A percentile compares a stretch with the other conserved stretches of the same genome.
phyloP scores from a whole-genome alignment of 2,888 invertebrate genomes.

The Parnassius glacialis region DNA sequence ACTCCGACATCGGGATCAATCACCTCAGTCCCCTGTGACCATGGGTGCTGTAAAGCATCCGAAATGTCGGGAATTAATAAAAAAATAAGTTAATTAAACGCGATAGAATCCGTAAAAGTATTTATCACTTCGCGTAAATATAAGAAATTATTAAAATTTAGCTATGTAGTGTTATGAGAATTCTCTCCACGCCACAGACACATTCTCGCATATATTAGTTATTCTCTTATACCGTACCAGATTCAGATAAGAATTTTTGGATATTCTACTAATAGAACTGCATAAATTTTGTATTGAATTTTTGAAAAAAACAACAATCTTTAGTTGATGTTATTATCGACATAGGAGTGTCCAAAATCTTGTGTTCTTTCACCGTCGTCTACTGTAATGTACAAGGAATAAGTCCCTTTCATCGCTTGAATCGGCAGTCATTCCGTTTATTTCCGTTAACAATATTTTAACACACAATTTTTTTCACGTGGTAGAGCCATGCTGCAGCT shows the following conservation, averaged over 20 bases:
- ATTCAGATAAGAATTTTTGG: neutral
- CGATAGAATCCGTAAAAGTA: no score
- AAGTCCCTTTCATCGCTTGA: neutral
- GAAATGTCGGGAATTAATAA: no score
- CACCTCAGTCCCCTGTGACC: no score
- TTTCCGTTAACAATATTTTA: neutral
- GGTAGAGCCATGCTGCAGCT: no score
- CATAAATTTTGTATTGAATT: no score
- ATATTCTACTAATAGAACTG: neutral
- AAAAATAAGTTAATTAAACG: no score
- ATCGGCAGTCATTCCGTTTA: neutral
- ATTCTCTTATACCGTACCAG: neutral
- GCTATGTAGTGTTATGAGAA: neutral
- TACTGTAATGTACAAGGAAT: neutral
- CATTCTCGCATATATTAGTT: constrained; percentile 1
- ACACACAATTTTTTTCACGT: no score
- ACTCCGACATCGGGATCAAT: no score
- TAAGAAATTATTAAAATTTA: no score
- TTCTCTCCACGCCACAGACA: neutral
- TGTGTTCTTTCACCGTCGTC: neutral
- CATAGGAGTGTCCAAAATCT: neutral
- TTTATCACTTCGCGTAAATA: no score
- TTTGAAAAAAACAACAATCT: no score
- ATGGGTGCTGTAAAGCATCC: no score
- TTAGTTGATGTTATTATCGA: neutral